Evolutionary conservation across 1,140 invertebrate genomes (phyloP), one percentile per base, ranked within the genome.

Genomic region (Phthorimaea operculella): DNA sequence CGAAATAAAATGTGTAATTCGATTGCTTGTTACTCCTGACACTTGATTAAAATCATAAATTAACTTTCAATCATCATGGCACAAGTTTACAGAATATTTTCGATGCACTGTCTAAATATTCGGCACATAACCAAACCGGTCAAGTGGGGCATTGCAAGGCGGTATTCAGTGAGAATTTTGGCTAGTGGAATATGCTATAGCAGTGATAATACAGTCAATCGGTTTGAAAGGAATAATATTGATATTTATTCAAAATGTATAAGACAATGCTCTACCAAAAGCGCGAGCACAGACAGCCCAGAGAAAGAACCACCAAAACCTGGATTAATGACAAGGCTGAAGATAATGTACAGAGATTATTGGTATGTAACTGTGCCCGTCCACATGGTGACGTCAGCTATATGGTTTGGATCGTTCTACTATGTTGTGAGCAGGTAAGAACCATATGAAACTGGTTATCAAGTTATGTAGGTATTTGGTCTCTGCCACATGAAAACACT

Each of bases 281-380:
- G 21, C 56, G 53, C 44, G 59, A 52, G 51, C 45, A 4, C 51
- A 55, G 47, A 65, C 21, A 28, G 63, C 21, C 49, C 66, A 9
- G 51, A 64, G 14, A 53, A 60, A 51, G 66, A 70, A 47, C 49
- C 61, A 9, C 42, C 49, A 52, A 44, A 68, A 21, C 90, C 92
- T 66, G 87, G 90, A 4, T 66, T 97, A 10, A 92, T 95, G 73
- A 90, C 94, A 70, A 90, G 89, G 69, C 96, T 98, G 81, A 98
- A 97, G 81, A 87, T 92, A 71, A 93, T 98, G 90, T 94, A 94
- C 70, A 93, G 92, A 80, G 92, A 98, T 74, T 98, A 98, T 85
- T 98, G 96, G 93, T 96, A 98, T 85, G 91, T 98, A 55, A 75
- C 97, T 34, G 85, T 98, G 55, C 95, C 94, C 33, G 95, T 98